Percentiles rank a stretch among this genome's conserved stretches.
These are phyloP conservation scores for Buceros bicornis DNA, from an alignment of 2,797 vertebrate species.

Conservation along the genomic window DNA sequence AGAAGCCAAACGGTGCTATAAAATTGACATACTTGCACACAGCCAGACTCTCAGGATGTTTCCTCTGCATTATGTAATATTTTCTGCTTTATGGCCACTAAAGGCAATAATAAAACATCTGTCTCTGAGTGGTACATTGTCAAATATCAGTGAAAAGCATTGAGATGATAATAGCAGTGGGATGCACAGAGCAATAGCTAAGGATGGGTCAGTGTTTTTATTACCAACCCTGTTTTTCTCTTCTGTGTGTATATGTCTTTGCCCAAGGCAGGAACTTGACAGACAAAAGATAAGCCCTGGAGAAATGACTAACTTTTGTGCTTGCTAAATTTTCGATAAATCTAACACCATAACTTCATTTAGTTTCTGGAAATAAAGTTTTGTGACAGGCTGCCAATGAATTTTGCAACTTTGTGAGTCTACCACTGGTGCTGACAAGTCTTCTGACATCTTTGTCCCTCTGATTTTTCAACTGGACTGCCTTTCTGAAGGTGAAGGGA, in stretches of 20 bases:
- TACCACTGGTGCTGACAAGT: neutral
- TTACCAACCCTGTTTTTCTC: neutral
- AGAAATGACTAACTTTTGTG: neutral
- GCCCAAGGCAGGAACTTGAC: neutral
- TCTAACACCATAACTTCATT: neutral
- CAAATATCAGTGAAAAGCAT: constrained; percentile 54
- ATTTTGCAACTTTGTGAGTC: neutral
- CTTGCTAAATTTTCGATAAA: neutral
- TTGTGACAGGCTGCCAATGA: neutral
- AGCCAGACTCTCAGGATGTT: constrained; percentile 55
- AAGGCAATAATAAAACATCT: constrained; percentile 77
- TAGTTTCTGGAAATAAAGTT: neutral
- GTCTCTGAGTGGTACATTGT: constrained; percentile 32
- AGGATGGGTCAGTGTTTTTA: constrained; percentile 16
- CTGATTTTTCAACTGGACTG: neutral
- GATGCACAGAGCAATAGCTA: neutral
- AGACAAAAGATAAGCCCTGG: neutral
- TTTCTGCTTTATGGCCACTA: constrained; percentile 71
- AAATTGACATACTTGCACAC: constrained; percentile 46
- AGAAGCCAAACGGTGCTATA: constrained; percentile 47
- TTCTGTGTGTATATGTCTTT: neutral
- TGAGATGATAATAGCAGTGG: constrained; percentile 21
- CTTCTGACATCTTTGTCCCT: neutral
- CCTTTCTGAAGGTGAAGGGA: neutral
- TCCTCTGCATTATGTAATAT: constrained; percentile 68